phyloP scores from a whole-genome alignment of 2,888 invertebrate genomes.

The Drosophila algonquin region DNA sequence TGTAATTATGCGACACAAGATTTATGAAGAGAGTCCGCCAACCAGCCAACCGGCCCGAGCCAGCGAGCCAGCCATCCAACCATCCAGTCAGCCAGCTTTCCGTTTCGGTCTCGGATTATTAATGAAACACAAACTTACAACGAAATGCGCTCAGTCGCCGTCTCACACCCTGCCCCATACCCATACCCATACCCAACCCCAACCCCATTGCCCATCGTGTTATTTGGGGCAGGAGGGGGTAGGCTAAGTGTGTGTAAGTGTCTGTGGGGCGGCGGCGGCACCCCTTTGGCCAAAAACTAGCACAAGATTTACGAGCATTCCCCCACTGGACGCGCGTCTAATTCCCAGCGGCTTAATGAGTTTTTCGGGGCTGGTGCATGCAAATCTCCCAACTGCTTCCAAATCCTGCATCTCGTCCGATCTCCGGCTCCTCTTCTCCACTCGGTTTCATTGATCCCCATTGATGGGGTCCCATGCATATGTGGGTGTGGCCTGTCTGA shows the following conservation, averaged over 20 bases:
- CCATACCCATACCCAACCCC: background rate
- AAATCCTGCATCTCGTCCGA: background rate
- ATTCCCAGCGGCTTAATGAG: slow-evolving; percentile 65
- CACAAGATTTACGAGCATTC: slow-evolving; percentile 59
- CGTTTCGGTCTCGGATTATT: slow-evolving; percentile 62
- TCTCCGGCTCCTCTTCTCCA: background rate
- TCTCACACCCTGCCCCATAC: slow-evolving; percentile 23
- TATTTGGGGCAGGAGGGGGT: no score
- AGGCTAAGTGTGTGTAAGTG: background rate
- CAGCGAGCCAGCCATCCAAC: slow-evolving; percentile 13
- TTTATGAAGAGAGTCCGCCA: slow-evolving; percentile 65
- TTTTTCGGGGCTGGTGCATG: slow-evolving; percentile 49
- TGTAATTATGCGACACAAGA: slow-evolving; percentile 80
- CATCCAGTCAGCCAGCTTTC: slow-evolving; percentile 15
- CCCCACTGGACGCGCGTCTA: slow-evolving; percentile 39
- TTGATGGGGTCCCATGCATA: slow-evolving; percentile 13
- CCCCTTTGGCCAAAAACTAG: slow-evolving; percentile 28
- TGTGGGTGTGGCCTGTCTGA: slow-evolving; percentile 44
- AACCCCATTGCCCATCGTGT: background rate
- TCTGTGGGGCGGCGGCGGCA: slow-evolving; percentile 9
- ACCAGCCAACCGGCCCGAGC: slow-evolving; percentile 23
- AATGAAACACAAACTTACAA: slow-evolving; percentile 76
- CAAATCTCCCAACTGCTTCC: slow-evolving; percentile 51
- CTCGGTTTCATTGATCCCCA: slow-evolving; percentile 52
- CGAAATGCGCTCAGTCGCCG: slow-evolving; percentile 70